Evolutionary conservation across 2,797 vertebrate genomes (phyloP), one percentile per base, ranked within the genome.

Genomic region (Oreochromis mossambicus): DNA sequence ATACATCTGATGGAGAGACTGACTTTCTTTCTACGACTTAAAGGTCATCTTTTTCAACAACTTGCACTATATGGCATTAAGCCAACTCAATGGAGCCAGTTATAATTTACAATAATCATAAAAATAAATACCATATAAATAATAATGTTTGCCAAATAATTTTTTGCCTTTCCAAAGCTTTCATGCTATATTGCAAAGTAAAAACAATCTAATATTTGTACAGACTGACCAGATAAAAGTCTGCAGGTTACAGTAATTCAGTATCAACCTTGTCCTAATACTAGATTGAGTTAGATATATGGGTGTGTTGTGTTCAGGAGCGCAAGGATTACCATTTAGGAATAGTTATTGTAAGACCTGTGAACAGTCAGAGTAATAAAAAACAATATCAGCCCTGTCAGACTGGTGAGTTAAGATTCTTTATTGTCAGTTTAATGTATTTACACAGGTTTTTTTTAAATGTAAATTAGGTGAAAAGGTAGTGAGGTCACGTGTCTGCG

Each of bases 401-500:
- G 43, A 43, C 17, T 32, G 29, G 3, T 51, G 55, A 21, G 17
- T 34, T 32, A 5, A 43, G 1, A 17, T 15, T 7, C 13, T 73
- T 83, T 11, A 78, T 73, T 61, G 73, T 21, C 3, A 36, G 76
- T 56, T 24, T 19, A 75, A 68, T 4, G 8, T 41, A 26, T 75
- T 70, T 19, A 12, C 54, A 63, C 11, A 14, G 21, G 0, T 24
- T 89, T 83, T 83, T 89, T 84, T 36, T 5, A 7, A 3, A 86
- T 17, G 43, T 13, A 4, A 15, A 46, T 34, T 19, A 8, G 13
- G 4, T 79, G 21, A 26, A 11, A 82, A 12, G 12, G 58, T 19
- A 36, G 5, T 8, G 61, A 19, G 7, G 51, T 92, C 77, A 94
- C 4, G 78, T 21, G 34, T 88, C 83, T 56, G 82, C 21, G 63